Evolutionary conservation across 2,113 vertebrate genomes (phyloP), one percentile per base, ranked within the genome.

Genomic region (Herpailurus yagouaroundi): DNA sequence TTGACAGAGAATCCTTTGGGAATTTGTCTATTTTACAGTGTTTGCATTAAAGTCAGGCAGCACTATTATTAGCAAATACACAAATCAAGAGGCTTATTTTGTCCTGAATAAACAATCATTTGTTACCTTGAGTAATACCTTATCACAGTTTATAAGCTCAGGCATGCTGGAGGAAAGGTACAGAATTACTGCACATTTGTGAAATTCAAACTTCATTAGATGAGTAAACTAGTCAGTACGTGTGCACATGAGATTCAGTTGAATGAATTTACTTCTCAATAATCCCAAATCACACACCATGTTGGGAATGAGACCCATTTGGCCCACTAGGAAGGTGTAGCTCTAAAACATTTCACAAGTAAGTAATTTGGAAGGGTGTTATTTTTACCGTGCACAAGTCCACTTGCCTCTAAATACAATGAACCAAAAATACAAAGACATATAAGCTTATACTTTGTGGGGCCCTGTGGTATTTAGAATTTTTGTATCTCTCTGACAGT

Each of bases 31-130:
- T 45, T 77, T 94, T 50, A 52, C n/a, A 82, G 6, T 23, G 63
- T 89, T 38, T 27, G 33, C 36, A 60, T 60, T 88, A 66, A 95
- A 81, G 15, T 36, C 64, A 69, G 83, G 25, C 38, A 68, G 25
- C 55, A 93, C 64, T 88, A 50, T 14, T 52, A 73, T 23, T 68
- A 79, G 64, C 48, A 94, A 69, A 84, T 74, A 71, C 19, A 93
- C 48, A 91, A 83, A 69, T 77, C 87, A 77, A 76, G 74, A 94
- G 55, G 52, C 63, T 55, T 16, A 63, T 84, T 80, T 66, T 97
- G 84, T 94, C 50, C 85, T 85, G 52, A 71, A 45, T 36, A 88
- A 80, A 77, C 77, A 45, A 57, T 23, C 66, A 31, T 41, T 50
- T 89, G 57, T 93, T 84, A 79, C 63, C 79, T 89, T 48, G 66